Conservation (phyloP, 92 coral and sea anemone species). For the Micromussa lordhowensis region DNA sequence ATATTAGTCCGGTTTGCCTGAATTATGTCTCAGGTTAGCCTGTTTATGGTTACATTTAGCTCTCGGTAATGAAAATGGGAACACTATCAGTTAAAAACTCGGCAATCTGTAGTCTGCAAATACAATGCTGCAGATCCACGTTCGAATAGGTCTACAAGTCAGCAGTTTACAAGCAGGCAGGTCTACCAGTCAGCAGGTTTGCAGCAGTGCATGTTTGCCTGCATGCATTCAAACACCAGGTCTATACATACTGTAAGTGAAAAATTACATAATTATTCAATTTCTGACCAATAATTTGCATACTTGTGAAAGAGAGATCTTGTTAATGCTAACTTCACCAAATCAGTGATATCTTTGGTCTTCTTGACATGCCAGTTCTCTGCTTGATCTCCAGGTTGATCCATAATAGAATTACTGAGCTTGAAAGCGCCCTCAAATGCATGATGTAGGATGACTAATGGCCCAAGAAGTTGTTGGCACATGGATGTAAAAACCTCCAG, state of each 20-base stretch:
- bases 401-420: neutral
- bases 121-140: neutral
- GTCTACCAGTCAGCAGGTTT: neutral
- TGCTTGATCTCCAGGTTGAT: neutral
- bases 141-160: neutral
- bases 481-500: constrained; percentile 71
- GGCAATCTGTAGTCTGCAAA: neutral
- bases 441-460: constrained; percentile 50
- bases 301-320: constrained; percentile 44
- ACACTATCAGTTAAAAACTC: neutral
- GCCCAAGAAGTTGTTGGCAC: constrained; percentile 74
- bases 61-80: too few species aligned
- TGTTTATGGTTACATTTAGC: neutral
- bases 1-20: neutral
- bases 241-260: neutral
- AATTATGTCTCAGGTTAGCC: neutral
- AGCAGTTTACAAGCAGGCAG: neutral
- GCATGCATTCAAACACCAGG: neutral
- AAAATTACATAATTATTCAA: too few species aligned
- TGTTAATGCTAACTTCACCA: constrained; percentile 8
- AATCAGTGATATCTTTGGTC: neutral
- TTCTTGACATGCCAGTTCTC: neutral
- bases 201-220: neutral
- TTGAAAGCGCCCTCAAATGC: neutral
- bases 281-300: neutral